Conservation (phyloP, 2,797 vertebrate species). For the Falco peregrinus region DNA sequence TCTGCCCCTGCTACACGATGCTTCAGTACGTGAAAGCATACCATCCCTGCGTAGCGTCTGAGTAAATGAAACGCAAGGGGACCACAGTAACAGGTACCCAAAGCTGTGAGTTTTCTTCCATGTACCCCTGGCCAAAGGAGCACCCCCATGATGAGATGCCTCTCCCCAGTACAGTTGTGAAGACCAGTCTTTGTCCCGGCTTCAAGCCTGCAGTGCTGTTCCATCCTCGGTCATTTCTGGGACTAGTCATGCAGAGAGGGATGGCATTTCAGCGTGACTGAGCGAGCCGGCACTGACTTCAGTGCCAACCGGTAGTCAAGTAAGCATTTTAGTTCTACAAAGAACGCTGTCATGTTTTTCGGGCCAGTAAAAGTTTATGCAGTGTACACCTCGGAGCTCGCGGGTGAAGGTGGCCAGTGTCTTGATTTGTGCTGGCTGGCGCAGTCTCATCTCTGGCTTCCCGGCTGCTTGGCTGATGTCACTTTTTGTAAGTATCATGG, state of each 20-base stretch:
- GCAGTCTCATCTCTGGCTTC: neutral
- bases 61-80: neutral
- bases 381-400: too few relatives aligned
- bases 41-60: too few relatives aligned
- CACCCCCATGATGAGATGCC: fast-evolving
- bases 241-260: fast-evolving
- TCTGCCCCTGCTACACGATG: neutral
- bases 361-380: neutral
- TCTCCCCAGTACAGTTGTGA: neutral
- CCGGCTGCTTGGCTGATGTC: neutral
- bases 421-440: neutral
- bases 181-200: neutral
- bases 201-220: neutral
- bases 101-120: neutral
- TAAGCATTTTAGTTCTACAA: too few relatives aligned
- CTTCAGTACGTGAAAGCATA: fast-evolving
- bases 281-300: neutral
- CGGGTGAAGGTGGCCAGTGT: fast-evolving
- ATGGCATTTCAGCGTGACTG: neutral
- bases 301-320: neutral
- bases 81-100: neutral
- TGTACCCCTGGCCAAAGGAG: neutral
- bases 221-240: neutral
- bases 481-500: neutral
- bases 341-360: too few relatives aligned